Conservation (phyloP, 2,888 invertebrate species). For the Heteromyza rotundicornis region DNA sequence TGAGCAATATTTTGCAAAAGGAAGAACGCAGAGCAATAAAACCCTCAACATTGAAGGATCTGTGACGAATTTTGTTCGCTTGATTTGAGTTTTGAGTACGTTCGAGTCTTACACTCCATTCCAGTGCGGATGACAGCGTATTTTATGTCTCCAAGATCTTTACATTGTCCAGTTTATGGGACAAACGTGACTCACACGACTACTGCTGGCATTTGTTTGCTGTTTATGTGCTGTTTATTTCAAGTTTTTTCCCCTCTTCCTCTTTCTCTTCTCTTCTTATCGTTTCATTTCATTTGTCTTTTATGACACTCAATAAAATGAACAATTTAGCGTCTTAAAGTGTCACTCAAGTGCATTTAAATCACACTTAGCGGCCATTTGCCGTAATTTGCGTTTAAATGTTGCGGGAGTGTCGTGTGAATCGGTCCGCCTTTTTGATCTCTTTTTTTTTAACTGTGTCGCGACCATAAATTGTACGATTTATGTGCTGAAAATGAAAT, state of each 20-base stretch:
- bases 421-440: too few relatives aligned
- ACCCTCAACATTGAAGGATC: too few relatives aligned
- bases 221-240: background rate
- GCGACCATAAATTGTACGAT: too few relatives aligned
- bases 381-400: slow-evolving; percentile 55
- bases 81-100: too few relatives aligned
- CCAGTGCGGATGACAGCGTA: too few relatives aligned
- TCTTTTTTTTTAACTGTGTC: too few relatives aligned
- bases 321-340: slow-evolving; percentile 56
- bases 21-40: too few relatives aligned
- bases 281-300: slow-evolving; percentile 29
- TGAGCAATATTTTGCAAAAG: too few relatives aligned
- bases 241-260: background rate
- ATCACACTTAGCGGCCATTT: slow-evolving; percentile 57
- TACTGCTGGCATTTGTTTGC: slow-evolving; percentile 44
- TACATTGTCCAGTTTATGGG: slow-evolving; percentile 46
- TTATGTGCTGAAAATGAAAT: too few relatives aligned
- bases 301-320: slow-evolving; percentile 52
- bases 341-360: slow-evolving; percentile 56
- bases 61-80: too few relatives aligned
- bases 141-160: background rate
- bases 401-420: slow-evolving; percentile 30
- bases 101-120: too few relatives aligned
- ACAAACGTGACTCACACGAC: slow-evolving; percentile 53
- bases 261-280: background rate